Evolutionary conservation across 2,888 invertebrate species (phyloP), one percentile per base, ranked within the genome.

Genomic region (Tigriopus californicus): DNA sequence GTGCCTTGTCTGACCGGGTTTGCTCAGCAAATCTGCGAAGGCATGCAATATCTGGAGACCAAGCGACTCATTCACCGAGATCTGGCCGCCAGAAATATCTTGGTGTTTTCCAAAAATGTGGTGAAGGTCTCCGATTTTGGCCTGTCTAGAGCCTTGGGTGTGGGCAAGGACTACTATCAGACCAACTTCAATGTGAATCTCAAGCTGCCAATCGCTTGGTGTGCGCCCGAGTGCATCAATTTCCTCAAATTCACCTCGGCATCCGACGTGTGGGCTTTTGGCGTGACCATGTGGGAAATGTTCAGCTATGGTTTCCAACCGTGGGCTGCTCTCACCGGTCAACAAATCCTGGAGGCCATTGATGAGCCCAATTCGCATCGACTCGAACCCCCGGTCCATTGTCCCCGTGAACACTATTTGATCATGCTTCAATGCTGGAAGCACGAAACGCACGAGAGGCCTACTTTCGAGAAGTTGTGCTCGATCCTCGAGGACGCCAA

Each of bases 51-150:
- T 74, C 76, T 98, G 65, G 95, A 95, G 74, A 83, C 82, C 63
- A 92, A 94, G 74, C 80, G 95, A 71, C 80, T 98, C 67, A 95
- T 98, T 69, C 97, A 98, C 74, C 82, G 97, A 66, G 97, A 98
- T 73, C 78, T 98, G 68, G 97, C 97, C 2, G 95, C 97, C 40
- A 78, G 97, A 65, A 98, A 98, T 74, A 94, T 98, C 66, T 79
- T 98, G 66, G 97, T 98, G 0, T 97, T 95, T 73, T 86, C 85
- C 62, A 90, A 90, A 71, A 86, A 90, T 68, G 88, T 86, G 75
- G 94, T 97, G 6, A 98, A 98, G 76, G 95, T 98, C 63, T 95
- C 94, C 0, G 97, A 98, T 70, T 95, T 98, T 72, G 97, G 97
- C 4, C 72, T 98, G 58, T 94, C 94, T 1, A 79, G 95, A 59